Evolutionary conservation across 2,113 vertebrate species (phyloP).

Genomic region (Salvator merianae): DNA sequence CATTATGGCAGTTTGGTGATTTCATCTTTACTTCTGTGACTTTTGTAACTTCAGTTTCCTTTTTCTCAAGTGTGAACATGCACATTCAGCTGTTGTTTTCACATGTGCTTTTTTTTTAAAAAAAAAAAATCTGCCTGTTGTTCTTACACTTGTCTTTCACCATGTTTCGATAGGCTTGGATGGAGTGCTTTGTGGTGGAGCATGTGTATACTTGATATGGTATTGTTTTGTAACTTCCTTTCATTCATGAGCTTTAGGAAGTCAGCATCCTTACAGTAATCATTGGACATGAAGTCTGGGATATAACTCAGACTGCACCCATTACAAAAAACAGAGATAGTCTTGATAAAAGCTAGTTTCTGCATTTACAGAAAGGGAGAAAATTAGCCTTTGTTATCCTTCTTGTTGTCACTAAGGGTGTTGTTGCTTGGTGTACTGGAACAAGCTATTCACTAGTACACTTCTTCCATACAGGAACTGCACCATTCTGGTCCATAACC

Average conservation of each 20-base stretch:
- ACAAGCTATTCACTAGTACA: no score
- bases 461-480: no score
- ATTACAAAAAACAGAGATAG: no score
- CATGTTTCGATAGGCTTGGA: slow-evolving; percentile 68
- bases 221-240: slow-evolving; percentile 77
- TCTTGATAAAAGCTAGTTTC: no score
- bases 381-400: no score
- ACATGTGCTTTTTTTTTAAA: slow-evolving; percentile 43
- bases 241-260: slow-evolving; percentile 78
- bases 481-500: no score
- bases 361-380: no score
- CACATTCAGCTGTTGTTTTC: slow-evolving; percentile 75
- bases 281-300: slow-evolving; percentile 66
- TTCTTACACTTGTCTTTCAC: slow-evolving; percentile 64
- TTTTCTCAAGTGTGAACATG: slow-evolving; percentile 61
- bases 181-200: slow-evolving; percentile 71
- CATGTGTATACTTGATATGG: slow-evolving; percentile 78
- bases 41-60: slow-evolving; percentile 67
- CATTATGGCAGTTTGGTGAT: slow-evolving; percentile 58
- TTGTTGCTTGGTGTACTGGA: no score
- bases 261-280: slow-evolving; percentile 77
- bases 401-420: no score
- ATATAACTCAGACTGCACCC: slow-evolving; percentile 52
- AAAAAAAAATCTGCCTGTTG: slow-evolving; percentile 31
- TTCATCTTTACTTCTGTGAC: slow-evolving; percentile 68